phyloP scores from a whole-genome alignment of 1,140 invertebrate species.

The Pentalonia nigronervosa region DNA sequence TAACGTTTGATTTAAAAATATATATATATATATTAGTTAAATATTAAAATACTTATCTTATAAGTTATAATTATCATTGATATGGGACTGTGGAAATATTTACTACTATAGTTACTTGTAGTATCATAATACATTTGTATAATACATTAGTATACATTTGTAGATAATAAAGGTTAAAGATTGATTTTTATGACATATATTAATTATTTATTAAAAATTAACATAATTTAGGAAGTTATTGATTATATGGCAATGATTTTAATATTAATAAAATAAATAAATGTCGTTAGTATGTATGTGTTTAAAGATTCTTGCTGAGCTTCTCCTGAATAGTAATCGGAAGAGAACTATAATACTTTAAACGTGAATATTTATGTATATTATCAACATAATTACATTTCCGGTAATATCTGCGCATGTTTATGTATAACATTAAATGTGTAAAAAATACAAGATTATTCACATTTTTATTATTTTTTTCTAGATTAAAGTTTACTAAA shows the following conservation, averaged over 20 bases:
- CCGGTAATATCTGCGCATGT: not conserved
- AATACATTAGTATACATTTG: not conserved
- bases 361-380: not conserved
- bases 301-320: not conserved
- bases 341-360: not conserved
- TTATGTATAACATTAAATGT: not conserved
- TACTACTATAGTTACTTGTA: too few relatives aligned
- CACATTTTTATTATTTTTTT: not conserved
- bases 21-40: too few relatives aligned
- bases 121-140: too few relatives aligned
- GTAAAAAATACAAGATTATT: not conserved
- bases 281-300: not conserved
- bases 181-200: not conserved
- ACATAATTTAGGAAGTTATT: not conserved
- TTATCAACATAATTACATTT: not conserved
- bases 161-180: not conserved
- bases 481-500: not conserved
- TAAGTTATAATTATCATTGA: too few relatives aligned
- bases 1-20: too few relatives aligned
- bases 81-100: too few relatives aligned
- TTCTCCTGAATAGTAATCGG: not conserved
- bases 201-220: constrained; percentile 2
- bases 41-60: too few relatives aligned
- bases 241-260: not conserved
- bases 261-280: not conserved